Conservation (phyloP, 2,113 vertebrate species). For the Ginglymostoma cirratum region DNA sequence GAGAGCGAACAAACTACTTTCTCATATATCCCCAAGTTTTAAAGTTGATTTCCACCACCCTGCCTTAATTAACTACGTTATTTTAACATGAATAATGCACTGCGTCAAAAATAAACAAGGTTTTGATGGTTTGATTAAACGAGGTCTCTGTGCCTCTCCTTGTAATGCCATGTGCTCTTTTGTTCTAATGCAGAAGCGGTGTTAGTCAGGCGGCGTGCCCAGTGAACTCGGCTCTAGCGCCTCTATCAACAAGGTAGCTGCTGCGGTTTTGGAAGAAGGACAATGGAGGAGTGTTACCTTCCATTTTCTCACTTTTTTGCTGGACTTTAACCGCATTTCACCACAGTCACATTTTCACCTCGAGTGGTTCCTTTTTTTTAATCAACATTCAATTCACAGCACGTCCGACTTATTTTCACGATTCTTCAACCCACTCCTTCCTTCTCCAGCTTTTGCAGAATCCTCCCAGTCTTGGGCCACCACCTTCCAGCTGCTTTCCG, state of each 20-base stretch:
- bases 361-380: not conserved
- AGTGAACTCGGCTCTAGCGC: not conserved
- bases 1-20: not conserved
- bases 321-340: not conserved
- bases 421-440: not conserved
- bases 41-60: not conserved
- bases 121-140: not conserved
- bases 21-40: not conserved
- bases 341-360: not conserved
- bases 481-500: no score
- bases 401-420: not conserved
- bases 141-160: not conserved
- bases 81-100: not conserved
- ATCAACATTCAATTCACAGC: not conserved
- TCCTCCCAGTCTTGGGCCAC: no score
- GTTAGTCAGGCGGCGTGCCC: not conserved
- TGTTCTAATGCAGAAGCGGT: not conserved
- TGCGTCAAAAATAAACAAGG: not conserved
- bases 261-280: not conserved
- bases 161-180: conserved; percentile 10
- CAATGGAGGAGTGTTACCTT: not conserved
- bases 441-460: no score
- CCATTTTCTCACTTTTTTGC: not conserved
- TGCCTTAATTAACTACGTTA: not conserved
- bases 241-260: not conserved